Base-by-base conservation (phyloP, 2,888 invertebrate genomes). In the Xestia sexstrigata region DNA sequence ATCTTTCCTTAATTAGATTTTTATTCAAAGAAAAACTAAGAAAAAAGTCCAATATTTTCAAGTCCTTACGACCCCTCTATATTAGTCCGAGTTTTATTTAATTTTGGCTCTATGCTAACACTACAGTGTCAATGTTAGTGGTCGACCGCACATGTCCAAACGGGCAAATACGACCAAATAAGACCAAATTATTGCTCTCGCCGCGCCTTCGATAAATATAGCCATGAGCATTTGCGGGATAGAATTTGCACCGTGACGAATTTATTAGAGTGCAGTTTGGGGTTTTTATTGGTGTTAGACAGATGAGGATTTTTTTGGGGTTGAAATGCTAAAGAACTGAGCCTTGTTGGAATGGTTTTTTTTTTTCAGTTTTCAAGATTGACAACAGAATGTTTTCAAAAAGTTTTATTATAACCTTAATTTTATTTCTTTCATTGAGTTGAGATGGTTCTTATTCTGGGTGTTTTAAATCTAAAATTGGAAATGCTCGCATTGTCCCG, bases 81-180 rank as follows among this genome's bases (percentile, higher is more conserved):
- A 95, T 95, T 94, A 95, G 92, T 89, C 88, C 93, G 94, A 93
- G 95, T 95, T 95, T 95, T 95, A 96, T 96, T 96, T 96, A 96
- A 96, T 96, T 96, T 94, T 90, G 95, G 84, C 93, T 66, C 91
- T 94, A 92, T 92, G 94, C 95, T 93, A 95, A 96, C 94, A 95
- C 89, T 89, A 87, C 93, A 94, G 92, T 91, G 93, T 91, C 93
- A 94, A 93, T 95, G 96, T 96, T 95, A 89, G 94, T 93, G 89
- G 92, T 93, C 92, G 88, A 90, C 94, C 93, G 89, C 93, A 93
- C 94, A 94, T 92, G 95, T 91, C 95, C 87, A 92, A 93, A 93
- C 93, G 93, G 93, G 94, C 95, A 96, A 96, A 95, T 94, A 95
- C 92, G 91, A 87, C 89, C 92, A 70, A 77, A 78, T 78, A 78